Evolutionary conservation across 2,797 vertebrate genomes (phyloP).

Genomic region (Crax fasciolata): DNA sequence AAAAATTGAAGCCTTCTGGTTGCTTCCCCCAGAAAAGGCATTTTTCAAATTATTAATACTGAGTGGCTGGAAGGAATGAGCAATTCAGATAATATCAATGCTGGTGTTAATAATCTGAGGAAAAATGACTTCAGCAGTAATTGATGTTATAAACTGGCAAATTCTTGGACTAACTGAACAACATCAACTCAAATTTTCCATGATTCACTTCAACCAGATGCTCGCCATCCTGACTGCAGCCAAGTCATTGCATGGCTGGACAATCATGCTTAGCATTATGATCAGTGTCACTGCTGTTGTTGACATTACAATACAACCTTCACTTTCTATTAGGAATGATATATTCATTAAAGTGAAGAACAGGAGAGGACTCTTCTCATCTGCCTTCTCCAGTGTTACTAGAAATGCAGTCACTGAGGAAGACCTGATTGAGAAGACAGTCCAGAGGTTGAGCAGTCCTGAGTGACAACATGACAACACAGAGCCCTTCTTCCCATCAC

Average conservation of each 20-base stretch:
- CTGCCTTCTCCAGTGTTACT: not conserved
- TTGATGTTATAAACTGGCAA: not conserved
- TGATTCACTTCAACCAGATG: not conserved
- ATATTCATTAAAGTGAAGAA: not conserved
- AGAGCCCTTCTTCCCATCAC: not conserved
- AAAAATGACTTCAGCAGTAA: not conserved
- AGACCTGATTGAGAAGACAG: not conserved
- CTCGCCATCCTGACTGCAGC: not conserved
- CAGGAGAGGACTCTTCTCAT: not conserved
- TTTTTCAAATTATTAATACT: not conserved
- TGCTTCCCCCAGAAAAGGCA: not conserved
- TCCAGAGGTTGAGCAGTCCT: not conserved
- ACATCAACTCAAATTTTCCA: slow-evolving; percentile 2
- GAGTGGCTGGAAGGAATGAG: not conserved
- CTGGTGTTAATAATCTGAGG: not conserved
- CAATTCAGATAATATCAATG: not conserved
- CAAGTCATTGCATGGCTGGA: not conserved
- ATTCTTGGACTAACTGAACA: not conserved
- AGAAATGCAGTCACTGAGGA: not conserved
- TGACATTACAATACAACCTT: not conserved
- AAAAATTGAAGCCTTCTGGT: not conserved
- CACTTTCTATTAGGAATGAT: not conserved
- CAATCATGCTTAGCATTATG: not conserved
- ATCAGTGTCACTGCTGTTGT: not conserved
- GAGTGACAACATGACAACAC: not conserved